Conservation (phyloP, 2,797 vertebrate genomes). For the Pangasius macronema region DNA sequence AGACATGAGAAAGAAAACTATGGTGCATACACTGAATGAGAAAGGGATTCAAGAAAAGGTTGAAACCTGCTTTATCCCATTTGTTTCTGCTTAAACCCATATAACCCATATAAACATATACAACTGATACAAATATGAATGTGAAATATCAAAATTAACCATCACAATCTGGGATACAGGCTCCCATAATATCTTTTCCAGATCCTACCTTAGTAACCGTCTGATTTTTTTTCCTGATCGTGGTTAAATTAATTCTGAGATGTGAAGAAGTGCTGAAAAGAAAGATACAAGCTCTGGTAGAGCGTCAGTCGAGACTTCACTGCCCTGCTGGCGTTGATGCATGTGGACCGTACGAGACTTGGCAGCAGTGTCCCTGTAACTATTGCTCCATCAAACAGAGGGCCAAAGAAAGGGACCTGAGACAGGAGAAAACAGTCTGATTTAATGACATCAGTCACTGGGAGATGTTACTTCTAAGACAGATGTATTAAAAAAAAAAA, state of each 20-base stretch:
- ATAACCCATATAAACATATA: background rate
- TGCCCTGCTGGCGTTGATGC: constrained; percentile 97
- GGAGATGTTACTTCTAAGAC: background rate
- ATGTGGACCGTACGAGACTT: constrained; percentile 91
- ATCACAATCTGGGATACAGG: background rate
- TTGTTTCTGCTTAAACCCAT: background rate
- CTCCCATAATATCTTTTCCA: background rate
- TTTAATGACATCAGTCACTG: background rate
- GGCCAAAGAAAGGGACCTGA: constrained; percentile 97
- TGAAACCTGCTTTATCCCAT: background rate
- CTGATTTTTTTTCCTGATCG: background rate
- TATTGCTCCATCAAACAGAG: constrained; percentile 92
- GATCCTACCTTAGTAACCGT: constrained; percentile 7
- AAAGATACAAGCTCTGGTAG: constrained; percentile 99
- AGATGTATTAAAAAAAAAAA: background rate
- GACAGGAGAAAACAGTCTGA: constrained; percentile 10
- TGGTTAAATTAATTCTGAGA: background rate
- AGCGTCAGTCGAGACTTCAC: constrained; percentile 95
- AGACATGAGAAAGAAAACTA: constrained; percentile 17
- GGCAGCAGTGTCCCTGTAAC: constrained; percentile 90
- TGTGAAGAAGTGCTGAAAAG: constrained; percentile 73
- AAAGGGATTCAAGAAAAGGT: background rate
- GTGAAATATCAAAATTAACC: background rate
- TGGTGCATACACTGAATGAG: no score
- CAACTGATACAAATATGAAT: background rate